phyloP scores from a whole-genome alignment of 2,797 vertebrate genomes.

The Coluber constrictor region DNA sequence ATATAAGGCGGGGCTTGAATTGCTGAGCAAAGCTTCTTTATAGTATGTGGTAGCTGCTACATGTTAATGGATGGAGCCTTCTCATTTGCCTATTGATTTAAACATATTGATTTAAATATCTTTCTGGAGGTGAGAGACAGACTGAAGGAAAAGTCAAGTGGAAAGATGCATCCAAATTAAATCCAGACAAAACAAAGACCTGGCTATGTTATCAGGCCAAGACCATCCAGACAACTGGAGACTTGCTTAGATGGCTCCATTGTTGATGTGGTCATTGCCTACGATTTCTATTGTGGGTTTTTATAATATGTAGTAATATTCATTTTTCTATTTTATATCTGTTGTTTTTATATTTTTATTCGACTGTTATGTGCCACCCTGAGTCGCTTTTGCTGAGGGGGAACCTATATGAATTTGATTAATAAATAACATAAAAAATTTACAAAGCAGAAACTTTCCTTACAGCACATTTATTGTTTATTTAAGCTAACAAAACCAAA shows the following conservation, averaged over 20 bases:
- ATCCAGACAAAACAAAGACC: neutral
- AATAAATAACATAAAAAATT: neutral
- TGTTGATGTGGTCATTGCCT: neutral
- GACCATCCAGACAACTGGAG: neutral
- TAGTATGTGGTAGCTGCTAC: neutral
- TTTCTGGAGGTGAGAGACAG: neutral
- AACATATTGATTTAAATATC: neutral
- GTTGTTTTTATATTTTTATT: neutral
- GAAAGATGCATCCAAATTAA: neutral
- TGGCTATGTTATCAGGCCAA: neutral
- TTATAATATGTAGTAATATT: neutral
- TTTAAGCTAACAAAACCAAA: neutral
- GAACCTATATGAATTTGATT: neutral
- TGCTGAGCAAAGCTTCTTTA: neutral
- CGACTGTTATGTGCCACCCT: neutral
- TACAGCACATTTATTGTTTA: neutral
- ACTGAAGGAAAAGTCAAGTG: neutral
- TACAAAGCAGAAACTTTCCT: neutral
- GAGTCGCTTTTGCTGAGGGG: neutral
- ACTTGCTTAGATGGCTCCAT: neutral
- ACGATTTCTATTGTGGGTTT: neutral
- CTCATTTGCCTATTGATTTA: neutral
- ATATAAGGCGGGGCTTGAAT: slow-evolving; percentile 80
- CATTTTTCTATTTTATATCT: neutral
- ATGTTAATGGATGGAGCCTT: neutral